Evolutionary conservation across 2,797 vertebrate genomes (phyloP).

Genomic region (Serranus cabrilla): DNA sequence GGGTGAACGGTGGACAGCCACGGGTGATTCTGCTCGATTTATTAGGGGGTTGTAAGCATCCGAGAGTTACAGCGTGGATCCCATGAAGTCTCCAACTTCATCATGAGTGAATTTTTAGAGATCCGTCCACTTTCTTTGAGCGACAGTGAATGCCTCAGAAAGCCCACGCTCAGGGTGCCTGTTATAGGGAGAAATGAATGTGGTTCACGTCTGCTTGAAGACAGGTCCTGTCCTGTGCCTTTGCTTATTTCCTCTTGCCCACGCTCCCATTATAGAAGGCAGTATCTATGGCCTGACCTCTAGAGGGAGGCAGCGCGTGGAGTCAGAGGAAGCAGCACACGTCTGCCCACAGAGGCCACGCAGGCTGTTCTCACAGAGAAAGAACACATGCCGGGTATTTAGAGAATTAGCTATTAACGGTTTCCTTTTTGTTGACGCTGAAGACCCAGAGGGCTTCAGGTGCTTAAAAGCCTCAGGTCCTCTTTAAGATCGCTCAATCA

Average conservation of each 20-base stretch:
- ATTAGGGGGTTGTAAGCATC: constrained; percentile 42
- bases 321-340: constrained; percentile 34
- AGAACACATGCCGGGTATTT: constrained; percentile 11
- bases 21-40: constrained; percentile 53
- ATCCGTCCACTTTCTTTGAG: neutral
- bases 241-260: constrained; percentile 59
- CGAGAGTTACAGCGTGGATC: constrained; percentile 38
- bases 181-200: constrained; percentile 31
- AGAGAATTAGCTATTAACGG: constrained; percentile 16
- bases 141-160: constrained; percentile 1
- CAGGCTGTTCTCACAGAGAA: constrained; percentile 11
- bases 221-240: constrained; percentile 59
- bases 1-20: constrained; percentile 48
- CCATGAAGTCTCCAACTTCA: constrained; percentile 22
- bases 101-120: constrained; percentile 27
- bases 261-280: constrained; percentile 53
- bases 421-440: constrained; percentile 17
- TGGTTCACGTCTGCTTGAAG: constrained; percentile 41
- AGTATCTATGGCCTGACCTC: constrained; percentile 65
- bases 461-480: constrained; percentile 32
- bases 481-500: constrained; percentile 29
- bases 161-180: constrained; percentile 44
- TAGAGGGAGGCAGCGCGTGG: constrained; percentile 60
- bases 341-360: constrained; percentile 51
- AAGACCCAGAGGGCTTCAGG: constrained; percentile 10